Evolutionary conservation across 1,140 invertebrate genomes (phyloP), one percentile per base, ranked within the genome.

Genomic region (Temnothorax curvispinosus): DNA sequence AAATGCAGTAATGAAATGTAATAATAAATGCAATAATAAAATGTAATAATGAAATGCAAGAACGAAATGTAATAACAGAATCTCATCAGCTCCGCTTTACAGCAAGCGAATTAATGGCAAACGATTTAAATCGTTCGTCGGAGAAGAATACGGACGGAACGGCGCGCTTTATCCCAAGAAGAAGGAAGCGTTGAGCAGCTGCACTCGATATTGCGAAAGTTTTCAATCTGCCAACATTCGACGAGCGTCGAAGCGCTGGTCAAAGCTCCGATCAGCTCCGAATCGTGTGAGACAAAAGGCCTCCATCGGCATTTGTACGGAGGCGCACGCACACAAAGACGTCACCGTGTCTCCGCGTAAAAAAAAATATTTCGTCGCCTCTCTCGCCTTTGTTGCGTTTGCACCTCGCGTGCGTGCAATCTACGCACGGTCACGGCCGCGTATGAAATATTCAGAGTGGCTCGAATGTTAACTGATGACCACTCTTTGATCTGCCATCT

Each of bases 121-220:
- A 21, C 4, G n/a, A 80, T 41, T 60, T n/a, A 32, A 77, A 32
- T 56, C n/a, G 9, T 15, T 60, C 11, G 32, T 69, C 21, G 1
- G 2, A 44, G 13, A 47, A 47, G n/a, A 60, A 60, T 32, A 50
- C n/a, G 2, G 21, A 7, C 32, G 18, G 18, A 47, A 75, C 15
- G 21, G 35, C 18, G 38, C 62, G 41, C 35, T 69, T 69, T 21
- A 50, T 44, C 11, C n/a, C 18, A 85, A 87, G 75, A 74, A 85
- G 77, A 71, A 41, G 50, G 52, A 87, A 69, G 74, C 67, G 52
- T 21, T 47, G 56, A 41, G 32, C 88, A 81, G 47, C 44, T 86
- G 67, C 65, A 54, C 54, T 35, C 74, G 54, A 90, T 80, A 90
- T 90, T 90, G 86, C 86, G 15, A 86, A 90, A 90, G 89, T 90